phyloP scores from a whole-genome alignment of 2,797 vertebrate genomes.

The Urosaurus nigricauda region DNA sequence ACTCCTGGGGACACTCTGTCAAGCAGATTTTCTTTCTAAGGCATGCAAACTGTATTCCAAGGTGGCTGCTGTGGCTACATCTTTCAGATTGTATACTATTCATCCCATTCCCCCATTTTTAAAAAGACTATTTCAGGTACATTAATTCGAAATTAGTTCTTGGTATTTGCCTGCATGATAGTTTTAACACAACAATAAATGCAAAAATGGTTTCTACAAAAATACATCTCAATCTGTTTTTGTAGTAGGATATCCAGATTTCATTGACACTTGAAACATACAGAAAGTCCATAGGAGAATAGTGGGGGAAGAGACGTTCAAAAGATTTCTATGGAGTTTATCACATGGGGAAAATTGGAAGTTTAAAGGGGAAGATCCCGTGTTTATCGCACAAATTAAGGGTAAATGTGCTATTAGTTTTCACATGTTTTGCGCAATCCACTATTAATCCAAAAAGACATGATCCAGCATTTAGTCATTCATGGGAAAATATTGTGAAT shows the following conservation, averaged over 20 bases:
- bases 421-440: too few relatives aligned
- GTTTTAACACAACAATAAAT: background rate
- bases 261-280: background rate
- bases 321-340: background rate
- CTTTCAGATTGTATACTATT: slow-evolving; percentile 36
- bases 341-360: too few relatives aligned
- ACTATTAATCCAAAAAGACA: too few relatives aligned
- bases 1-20: slow-evolving; percentile 22
- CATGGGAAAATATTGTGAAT: too few relatives aligned
- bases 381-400: too few relatives aligned
- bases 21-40: slow-evolving; percentile 43
- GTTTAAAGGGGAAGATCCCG: too few relatives aligned
- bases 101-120: background rate
- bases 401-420: too few relatives aligned
- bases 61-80: background rate
- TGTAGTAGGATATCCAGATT: background rate
- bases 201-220: background rate
- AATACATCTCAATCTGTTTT: background rate
- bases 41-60: slow-evolving; percentile 5
- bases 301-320: background rate
- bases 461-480: too few relatives aligned
- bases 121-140: slow-evolving; percentile 33
- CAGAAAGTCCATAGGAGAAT: background rate
- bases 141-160: slow-evolving; percentile 26
- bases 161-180: background rate